Evolutionary conservation across 2,888 invertebrate species (phyloP), one percentile per base, ranked within the genome.

Genomic region (Erpobdella octoculata): DNA sequence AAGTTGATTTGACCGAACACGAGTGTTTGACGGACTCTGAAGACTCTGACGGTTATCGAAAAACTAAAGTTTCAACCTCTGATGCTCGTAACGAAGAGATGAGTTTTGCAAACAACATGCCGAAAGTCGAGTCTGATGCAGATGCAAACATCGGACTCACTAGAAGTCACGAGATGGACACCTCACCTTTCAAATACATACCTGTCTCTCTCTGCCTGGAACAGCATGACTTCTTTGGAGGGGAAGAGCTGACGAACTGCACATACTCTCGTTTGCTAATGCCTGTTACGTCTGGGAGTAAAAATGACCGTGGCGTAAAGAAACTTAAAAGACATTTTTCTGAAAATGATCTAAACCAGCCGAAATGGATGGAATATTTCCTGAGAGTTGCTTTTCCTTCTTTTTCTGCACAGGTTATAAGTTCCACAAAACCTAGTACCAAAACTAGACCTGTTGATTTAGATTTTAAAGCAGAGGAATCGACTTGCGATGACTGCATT

Each of bases 151-250:
- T n/a, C n/a, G n/a, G n/a, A n/a, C n/a, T n/a, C n/a, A n/a, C n/a
- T n/a, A n/a, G n/a, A n/a, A n/a, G n/a, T n/a, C n/a, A 41, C 33
- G 31, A 62, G n/a, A 62, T 35, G 33, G 62, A 28, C 9, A 35
- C 62, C n/a, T 62, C 62, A 31, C 33, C 35, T 31, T 31, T 33
- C 8, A 31, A 35, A 12, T 62, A 62, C 62, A 35, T 62, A 8
- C 31, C 62, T 2, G 31, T 62, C 62, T 33, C 21, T 31, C 21
- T n/a, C n/a, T 62, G 33, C 18, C 62, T 35, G 2, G 62, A 62
- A 15, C 62, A 62, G 25, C 33, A n/a, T 12, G 62, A 62, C 15
- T 62, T 62, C n/a, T 62, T 62, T n/a, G 33, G 33, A 31, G 31
- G n/a, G 33, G 62, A 62, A 6, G 53, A 53, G 21, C 28, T 53